Base-by-base conservation (phyloP, 1,140 invertebrate species). In the Mamestra configurata region DNA sequence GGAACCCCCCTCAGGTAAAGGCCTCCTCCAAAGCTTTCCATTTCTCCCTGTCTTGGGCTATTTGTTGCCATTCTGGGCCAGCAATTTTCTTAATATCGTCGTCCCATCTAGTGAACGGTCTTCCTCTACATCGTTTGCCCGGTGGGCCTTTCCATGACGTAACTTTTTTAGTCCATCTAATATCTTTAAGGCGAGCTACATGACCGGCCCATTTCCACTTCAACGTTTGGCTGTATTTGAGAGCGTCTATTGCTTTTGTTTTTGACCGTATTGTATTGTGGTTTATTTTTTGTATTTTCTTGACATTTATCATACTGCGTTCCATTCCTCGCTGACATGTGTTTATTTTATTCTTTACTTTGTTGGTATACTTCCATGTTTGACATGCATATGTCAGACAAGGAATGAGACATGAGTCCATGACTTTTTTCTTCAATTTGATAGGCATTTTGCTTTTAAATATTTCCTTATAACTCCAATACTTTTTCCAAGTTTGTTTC, bases 121-220 rank as follows among this genome's bases (percentile, higher is more conserved):
- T 55, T 24, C 51, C 51, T 55, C 51, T 51, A 3, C 4, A 4
- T 2, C 49, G 15, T 51, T 18, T 51, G n/a, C 49, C 49, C n/a
- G 49, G n/a, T 51, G 49, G 49, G 49, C 49, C 49, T 18, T 18
- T 18, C 49, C 49, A 51, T 18, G 49, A 51, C 15, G 51, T 55
- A 7, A 55, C 6, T 22, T 0, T 55, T 8, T 55, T 55, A 0
- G 51, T 55, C 51, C 51, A 55, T 22, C 51, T 7, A 22, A 0
- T 18, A 11, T 55, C 51, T 55, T 22, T 55, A 7, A 55, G 5
- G 0, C 51, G 51, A 8, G 20, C 51, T 55, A 22, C 4, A 4
- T 55, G 51, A 11, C 51, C 51, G 18, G 51, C 51, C 51, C 51
- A 55, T 22, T 24, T 22, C 51, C 51, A 55, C 20, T 55, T 55